phyloP scores from a whole-genome alignment of 2,888 invertebrate genomes.

The Nemotelus pantherinus region DNA sequence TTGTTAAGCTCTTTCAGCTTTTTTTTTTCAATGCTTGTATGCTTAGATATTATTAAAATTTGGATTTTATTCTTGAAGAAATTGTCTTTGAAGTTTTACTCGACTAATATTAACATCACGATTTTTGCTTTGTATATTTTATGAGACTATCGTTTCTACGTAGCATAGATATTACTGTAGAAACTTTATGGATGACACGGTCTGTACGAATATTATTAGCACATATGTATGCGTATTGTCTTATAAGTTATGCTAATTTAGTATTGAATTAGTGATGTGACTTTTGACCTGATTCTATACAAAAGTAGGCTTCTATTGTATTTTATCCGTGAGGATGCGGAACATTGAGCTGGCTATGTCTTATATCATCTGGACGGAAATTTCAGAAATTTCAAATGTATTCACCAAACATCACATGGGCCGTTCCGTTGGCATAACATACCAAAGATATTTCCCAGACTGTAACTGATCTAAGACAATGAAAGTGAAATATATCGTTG shows the following conservation, averaged over 20 bases:
- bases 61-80: not conserved
- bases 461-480: slow-evolving; percentile 48
- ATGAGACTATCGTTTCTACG: too few species aligned
- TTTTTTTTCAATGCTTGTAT: not conserved
- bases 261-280: too few species aligned
- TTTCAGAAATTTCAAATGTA: not conserved
- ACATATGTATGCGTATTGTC: not conserved
- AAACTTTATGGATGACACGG: too few species aligned
- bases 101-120: too few species aligned
- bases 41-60: not conserved
- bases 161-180: too few species aligned
- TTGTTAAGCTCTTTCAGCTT: too few species aligned
- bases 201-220: not conserved
- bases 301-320: too few species aligned
- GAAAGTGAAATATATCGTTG: slow-evolving; percentile 18
- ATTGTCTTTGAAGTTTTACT: not conserved
- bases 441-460: slow-evolving; percentile 50
- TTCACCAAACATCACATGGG: slow-evolving; percentile 41
- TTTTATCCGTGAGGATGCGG: too few species aligned
- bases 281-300: too few species aligned
- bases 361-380: too few species aligned
- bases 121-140: too few species aligned
- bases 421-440: slow-evolving; percentile 48
- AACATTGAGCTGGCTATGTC: too few species aligned
- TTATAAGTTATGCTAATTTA: not conserved